Percentiles rank a stretch among this genome's conserved stretches.
Conservation (phyloP, 2,888 invertebrate genomes). For the Rugalucina vietnamica region DNA sequence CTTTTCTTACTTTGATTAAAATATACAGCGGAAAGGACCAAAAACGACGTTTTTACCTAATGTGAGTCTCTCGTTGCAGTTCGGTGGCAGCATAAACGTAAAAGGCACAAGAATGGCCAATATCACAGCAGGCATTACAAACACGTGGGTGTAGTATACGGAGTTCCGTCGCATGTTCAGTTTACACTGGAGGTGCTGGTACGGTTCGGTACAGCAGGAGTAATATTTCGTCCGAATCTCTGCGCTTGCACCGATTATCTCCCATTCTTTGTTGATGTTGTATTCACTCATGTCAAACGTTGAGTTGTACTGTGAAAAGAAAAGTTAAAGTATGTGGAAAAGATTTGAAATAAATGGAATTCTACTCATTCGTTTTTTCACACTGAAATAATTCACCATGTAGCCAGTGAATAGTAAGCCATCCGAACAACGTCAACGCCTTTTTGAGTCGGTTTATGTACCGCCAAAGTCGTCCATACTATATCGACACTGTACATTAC, state of each 20-base stretch:
- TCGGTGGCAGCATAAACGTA: slow-evolving; percentile 97
- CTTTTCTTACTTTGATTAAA: no score
- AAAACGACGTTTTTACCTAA: slow-evolving; percentile 89
- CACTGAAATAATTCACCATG: no score
- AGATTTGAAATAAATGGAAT: no score
- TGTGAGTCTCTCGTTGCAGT: slow-evolving; percentile 98
- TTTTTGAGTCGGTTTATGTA: no score
- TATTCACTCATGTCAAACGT: slow-evolving; percentile 61
- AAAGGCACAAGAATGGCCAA: slow-evolving; percentile 96
- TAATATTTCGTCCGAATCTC: slow-evolving; percentile 61
- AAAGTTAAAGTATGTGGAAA: no score
- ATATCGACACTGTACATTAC: no score
- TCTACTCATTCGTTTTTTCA: no score
- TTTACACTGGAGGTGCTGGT: slow-evolving; percentile 61
- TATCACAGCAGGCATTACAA: slow-evolving; percentile 89
- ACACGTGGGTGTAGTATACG: slow-evolving; percentile 91
- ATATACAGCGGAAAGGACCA: background rate
- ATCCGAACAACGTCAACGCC: no score
- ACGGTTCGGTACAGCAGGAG: slow-evolving; percentile 74
- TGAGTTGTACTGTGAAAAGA: slow-evolving; percentile 26
- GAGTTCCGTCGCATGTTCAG: slow-evolving; percentile 88
- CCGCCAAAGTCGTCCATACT: no score
- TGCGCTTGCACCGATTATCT: slow-evolving; percentile 54
- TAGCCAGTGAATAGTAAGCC: no score
- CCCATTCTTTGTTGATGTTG: slow-evolving; percentile 70